phyloP scores from a whole-genome alignment of 2,888 invertebrate species.

The Siphonodentalium dalli region DNA sequence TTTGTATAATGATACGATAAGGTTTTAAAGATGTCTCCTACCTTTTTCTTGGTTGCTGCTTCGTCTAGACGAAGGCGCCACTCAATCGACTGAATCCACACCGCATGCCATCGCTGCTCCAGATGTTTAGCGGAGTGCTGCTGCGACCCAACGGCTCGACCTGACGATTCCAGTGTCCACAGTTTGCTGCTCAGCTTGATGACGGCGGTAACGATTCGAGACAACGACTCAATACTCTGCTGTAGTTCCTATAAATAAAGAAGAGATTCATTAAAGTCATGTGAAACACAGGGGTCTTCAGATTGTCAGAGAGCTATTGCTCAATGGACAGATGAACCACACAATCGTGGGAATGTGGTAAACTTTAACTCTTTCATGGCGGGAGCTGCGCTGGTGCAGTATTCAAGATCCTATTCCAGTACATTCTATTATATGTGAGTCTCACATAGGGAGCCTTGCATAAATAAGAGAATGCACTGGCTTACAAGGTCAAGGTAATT shows the following conservation, averaged over 20 bases:
- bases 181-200: conserved; percentile 63
- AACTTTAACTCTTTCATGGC: too few species aligned
- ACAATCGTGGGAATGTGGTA: too few species aligned
- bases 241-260: conserved; percentile 80
- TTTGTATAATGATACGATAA: too few species aligned
- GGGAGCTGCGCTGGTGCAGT: too few species aligned
- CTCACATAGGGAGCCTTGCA: too few species aligned
- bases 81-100: conserved; percentile 88
- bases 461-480: too few species aligned
- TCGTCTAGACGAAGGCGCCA: conserved; percentile 90
- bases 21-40: conserved; percentile 15
- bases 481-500: too few species aligned
- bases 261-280: background rate
- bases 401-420: too few species aligned
- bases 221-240: conserved; percentile 86
- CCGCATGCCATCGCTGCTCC: conserved; percentile 87
- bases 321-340: too few species aligned
- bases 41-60: conserved; percentile 52
- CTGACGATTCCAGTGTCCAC: conserved; percentile 34
- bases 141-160: conserved; percentile 34
- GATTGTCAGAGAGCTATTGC: too few species aligned
- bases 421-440: too few species aligned
- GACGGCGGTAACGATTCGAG: conserved; percentile 63
- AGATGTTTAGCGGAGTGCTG: conserved; percentile 75
- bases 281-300: background rate